Conservation (phyloP, 2,797 vertebrate species). For the Sebastes diploproa region DNA sequence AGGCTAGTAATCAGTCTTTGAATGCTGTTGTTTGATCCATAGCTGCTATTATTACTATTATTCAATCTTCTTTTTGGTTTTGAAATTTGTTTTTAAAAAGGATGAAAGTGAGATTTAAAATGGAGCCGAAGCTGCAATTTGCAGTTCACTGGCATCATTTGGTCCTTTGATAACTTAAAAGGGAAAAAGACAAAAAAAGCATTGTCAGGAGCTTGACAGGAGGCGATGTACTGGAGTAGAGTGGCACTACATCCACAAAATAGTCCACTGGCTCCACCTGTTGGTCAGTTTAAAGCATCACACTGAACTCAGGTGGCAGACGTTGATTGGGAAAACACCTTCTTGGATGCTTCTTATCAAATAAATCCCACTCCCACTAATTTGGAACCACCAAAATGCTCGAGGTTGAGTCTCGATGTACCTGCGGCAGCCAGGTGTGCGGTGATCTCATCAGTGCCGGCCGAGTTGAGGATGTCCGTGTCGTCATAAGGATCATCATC, state of each 20-base stretch:
- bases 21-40: background rate
- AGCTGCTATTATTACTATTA: too few species aligned
- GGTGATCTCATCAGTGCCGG: conserved; percentile 93
- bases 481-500: conserved; percentile 97
- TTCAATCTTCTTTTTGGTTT: background rate
- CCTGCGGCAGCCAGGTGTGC: conserved; percentile 97
- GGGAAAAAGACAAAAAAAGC: background rate
- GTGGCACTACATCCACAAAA: background rate
- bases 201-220: background rate
- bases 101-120: background rate
- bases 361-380: background rate
- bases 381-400: background rate
- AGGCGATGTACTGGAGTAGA: background rate
- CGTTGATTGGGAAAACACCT: background rate
- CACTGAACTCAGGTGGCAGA: background rate
- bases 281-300: conserved; percentile 37
- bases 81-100: background rate
- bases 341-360: background rate
- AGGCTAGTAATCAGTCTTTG: background rate
- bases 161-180: background rate
- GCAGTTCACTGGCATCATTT: background rate
- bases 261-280: conserved; percentile 51
- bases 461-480: conserved; percentile 97
- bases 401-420: conserved; percentile 48
- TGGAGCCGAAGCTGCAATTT: background rate